Evolutionary conservation across 1,140 invertebrate species (phyloP).

Genomic region (Cyclina sinensis): DNA sequence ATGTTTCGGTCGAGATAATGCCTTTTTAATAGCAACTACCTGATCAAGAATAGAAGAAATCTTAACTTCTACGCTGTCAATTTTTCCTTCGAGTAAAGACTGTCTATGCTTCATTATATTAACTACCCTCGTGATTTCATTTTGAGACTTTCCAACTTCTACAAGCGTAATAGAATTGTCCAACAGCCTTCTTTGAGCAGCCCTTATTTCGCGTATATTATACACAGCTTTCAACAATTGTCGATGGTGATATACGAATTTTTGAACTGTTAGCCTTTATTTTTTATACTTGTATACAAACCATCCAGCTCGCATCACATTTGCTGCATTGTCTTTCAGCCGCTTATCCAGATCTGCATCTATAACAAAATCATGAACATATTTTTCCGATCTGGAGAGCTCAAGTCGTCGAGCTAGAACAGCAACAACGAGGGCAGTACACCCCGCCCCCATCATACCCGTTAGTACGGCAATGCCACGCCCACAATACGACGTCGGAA

Average conservation of each 20-base stretch:
- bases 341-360: slow-evolving; percentile 84
- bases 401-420: slow-evolving; percentile 86
- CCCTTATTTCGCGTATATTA: slow-evolving; percentile 83
- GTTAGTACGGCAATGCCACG: slow-evolving; percentile 84
- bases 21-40: slow-evolving; percentile 49
- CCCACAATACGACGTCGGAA: slow-evolving; percentile 85
- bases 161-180: slow-evolving; percentile 83
- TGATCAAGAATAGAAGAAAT: slow-evolving; percentile 69
- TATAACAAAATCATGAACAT: slow-evolving; percentile 86
- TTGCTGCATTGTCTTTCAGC: slow-evolving; percentile 85
- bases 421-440: slow-evolving; percentile 86
- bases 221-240: slow-evolving; percentile 83
- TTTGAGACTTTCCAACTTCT: slow-evolving; percentile 81
- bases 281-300: slow-evolving; percentile 81
- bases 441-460: slow-evolving; percentile 85
- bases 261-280: slow-evolving; percentile 54
- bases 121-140: slow-evolving; percentile 69
- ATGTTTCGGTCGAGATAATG: slow-evolving; percentile 24
- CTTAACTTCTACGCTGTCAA: slow-evolving; percentile 71
- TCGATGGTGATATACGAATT: slow-evolving; percentile 76
- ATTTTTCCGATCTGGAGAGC: slow-evolving; percentile 85
- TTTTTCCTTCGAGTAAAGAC: slow-evolving; percentile 78
- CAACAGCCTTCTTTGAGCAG: slow-evolving; percentile 79
- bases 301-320: slow-evolving; percentile 85
- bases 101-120: slow-evolving; percentile 73